phyloP scores from a whole-genome alignment of 2,888 invertebrate genomes.

The Eupithecia abbreviata region DNA sequence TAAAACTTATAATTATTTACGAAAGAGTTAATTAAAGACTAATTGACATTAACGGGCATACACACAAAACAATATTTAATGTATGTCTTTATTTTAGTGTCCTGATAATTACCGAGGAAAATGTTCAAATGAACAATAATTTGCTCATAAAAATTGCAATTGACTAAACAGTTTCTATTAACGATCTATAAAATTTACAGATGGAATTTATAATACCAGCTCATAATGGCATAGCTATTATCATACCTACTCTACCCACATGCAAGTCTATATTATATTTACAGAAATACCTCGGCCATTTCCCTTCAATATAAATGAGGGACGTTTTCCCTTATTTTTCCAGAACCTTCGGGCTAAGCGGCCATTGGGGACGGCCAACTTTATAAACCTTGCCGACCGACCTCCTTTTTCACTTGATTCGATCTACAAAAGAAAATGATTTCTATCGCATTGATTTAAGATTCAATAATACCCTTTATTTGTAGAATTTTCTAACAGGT shows the following conservation, averaged over 20 bases:
- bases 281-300: constrained; percentile 51
- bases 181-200: not conserved
- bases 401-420: constrained; percentile 43
- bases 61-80: not conserved
- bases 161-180: not conserved
- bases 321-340: constrained; percentile 70
- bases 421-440: constrained; percentile 11
- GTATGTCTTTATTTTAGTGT: constrained; percentile 17
- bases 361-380: constrained; percentile 70
- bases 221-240: not conserved
- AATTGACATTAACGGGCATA: no score
- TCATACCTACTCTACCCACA: constrained; percentile 19
- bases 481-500: not conserved
- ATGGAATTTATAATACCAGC: not conserved
- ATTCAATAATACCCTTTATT: not conserved
- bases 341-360: constrained; percentile 70
- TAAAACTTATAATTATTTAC: not conserved
- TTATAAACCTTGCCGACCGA: constrained; percentile 57
- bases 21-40: no score
- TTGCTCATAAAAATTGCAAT: not conserved
- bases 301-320: constrained; percentile 76
- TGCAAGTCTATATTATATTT: constrained; percentile 18
- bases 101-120: not conserved
- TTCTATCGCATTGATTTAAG: constrained; percentile 3
- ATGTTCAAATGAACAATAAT: not conserved